These are phyloP conservation scores for Sebastes oblongus DNA, from an alignment of 2,797 vertebrate species.

Conservation along the genomic window DNA sequence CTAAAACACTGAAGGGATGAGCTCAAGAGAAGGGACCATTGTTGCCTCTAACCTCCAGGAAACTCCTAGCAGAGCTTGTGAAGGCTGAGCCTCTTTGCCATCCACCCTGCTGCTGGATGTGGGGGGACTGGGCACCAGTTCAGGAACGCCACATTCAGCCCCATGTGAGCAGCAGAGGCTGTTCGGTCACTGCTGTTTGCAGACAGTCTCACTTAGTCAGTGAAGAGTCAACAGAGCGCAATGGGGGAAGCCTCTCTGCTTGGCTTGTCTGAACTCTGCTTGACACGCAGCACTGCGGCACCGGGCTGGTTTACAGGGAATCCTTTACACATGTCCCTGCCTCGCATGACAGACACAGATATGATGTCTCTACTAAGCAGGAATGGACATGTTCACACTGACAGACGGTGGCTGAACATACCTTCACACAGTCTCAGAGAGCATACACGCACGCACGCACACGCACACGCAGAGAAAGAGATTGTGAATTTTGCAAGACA, in stretches of 20 bases:
- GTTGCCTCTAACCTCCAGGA: conserved; percentile 26
- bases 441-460: no score
- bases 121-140: conserved; percentile 8
- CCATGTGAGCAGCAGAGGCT: conserved; percentile 4
- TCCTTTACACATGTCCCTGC: conserved; percentile 20
- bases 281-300: neutral
- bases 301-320: neutral
- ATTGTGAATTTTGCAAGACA: no score
- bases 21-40: conserved; percentile 24
- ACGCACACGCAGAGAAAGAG: neutral
- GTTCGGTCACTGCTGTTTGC: conserved; percentile 5
- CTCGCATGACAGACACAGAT: conserved; percentile 17
- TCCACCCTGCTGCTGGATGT: conserved; percentile 17
- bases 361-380: neutral
- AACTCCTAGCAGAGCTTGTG: conserved; percentile 14
- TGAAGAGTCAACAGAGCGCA: no score
- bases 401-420: neutral
- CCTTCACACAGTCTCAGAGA: neutral
- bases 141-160: conserved; percentile 47
- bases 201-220: conserved; percentile 19
- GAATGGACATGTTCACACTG: neutral
- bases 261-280: conserved; percentile 2
- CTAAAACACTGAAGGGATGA: neutral
- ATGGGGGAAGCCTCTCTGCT: neutral
- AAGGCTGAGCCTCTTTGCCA: conserved; percentile 3